Evolutionary conservation across 2,113 vertebrate genomes (phyloP), one percentile per base, ranked within the genome.

Genomic region (Buteo buteo): DNA sequence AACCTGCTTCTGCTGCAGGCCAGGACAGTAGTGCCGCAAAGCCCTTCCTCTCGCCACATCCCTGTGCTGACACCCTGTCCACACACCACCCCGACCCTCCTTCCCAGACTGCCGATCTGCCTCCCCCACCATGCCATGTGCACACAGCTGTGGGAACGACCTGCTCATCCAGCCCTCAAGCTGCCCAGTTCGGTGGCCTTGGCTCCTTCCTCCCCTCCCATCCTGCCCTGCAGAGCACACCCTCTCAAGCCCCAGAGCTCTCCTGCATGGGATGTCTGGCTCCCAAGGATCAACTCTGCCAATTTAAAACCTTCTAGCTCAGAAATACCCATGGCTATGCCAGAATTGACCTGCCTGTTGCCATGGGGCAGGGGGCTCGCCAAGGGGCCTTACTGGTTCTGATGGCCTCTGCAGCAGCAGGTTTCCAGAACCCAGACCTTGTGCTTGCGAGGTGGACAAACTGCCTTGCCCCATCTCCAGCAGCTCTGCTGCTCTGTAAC

Each of bases 61-160:
- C 40, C 61, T 22, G 24, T 4, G 57, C 49, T 31, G 57, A n/a
- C 47, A 55, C 36, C 20, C 10, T 14, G 16, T 1, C 7, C 20
- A 32, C 25, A 17, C 4, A 6, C 24, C 40, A 28, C 3, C 49
- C 76, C n/a, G 25, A n/a, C 31, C 52, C 54, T 74, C 45, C 38
- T 9, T 14, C n/a, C 54, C 47, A 38, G 40, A 19, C 0, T 26
- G 70, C 40, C 24, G 25, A 45, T n/a, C 83, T 32, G 26, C 38
- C 65, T 50, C 5, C 36, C 26, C 44, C 0, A 1, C 50, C 11
- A 6, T 2, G 3, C 31, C 47, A 8, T 1, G 8, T 3, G 5
- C 38, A 20, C 38, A 18, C 24, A 69, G 59, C 55, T 61, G 70
- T 50, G n/a, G 14, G 13, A 84, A 34, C 1, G 0, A 47, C 38